Base-by-base conservation (phyloP, 30 jellyfish, hydroid and myxozoan species). In the Aurelia aurita region DNA sequence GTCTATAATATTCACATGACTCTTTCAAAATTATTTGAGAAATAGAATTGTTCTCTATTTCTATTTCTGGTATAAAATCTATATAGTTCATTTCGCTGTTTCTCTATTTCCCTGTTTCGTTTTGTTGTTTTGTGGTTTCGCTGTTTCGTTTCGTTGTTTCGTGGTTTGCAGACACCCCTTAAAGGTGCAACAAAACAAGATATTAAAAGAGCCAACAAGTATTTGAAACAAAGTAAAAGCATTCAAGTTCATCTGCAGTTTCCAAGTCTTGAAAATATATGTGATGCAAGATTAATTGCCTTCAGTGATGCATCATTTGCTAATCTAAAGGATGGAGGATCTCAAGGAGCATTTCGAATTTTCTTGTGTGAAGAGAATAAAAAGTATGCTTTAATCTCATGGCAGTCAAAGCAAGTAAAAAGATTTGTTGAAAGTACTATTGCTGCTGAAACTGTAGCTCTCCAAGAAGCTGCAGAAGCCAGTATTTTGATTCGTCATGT, bases 391-490 rank as follows among this genome's bases (percentile, higher is more conserved):
- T 21, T 21, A 20, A 69, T 44, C n/a, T 25, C 68, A 14, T 69
- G 82, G 82, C 27, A 39, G 6, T 69, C 82, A 6, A 69, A 8
- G 34, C 9, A 44, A 25, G 26, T 69, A 7, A 10, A 39, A 9
- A 65, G 82, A 28, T 77, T 69, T 12, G 82, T 69, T 21, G 9
- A 46, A 25, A 23, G n/a, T 23, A 44, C 82, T 3, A 16, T 69
- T 32, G 82, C 82, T 12, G 82, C 82, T 16, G 82, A 69, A 11
- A 23, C 69, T 18, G 8, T 69, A 69, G 82, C 82, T 23, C 26
- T 29, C 18, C 47, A 22, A 62, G 63, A 53, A 53, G 63, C 63
- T 53, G 63, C 23, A 53, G 63, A 53, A 14, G 63, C 63, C 5
- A 64, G 35, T 23, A 28, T 64, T 19, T 6, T 21, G 43, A 64